A percentile compares a stretch with the other conserved stretches of the same genome.
Conservation (phyloP, 2,888 invertebrate species). For the Ormyrus labotus region DNA sequence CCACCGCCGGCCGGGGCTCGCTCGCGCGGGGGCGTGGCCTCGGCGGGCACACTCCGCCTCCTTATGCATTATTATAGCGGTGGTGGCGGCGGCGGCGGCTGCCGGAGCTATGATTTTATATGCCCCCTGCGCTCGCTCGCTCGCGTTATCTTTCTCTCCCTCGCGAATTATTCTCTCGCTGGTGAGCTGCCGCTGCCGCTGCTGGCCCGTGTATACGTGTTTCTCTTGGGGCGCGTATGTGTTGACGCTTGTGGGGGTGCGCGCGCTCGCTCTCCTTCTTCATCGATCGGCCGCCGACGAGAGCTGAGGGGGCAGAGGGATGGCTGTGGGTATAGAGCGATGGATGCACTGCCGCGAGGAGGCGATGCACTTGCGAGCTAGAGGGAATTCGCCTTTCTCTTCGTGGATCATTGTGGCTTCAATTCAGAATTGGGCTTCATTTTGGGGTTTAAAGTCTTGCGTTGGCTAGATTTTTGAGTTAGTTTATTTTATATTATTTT, state of each 20-base stretch:
- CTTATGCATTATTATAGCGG: constrained; percentile 75
- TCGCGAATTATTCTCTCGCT: constrained; percentile 28
- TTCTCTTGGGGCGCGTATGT: not conserved
- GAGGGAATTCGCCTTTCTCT: too few relatives aligned
- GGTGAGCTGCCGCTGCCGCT: not conserved
- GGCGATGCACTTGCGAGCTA: constrained; percentile 21
- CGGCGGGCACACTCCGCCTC: constrained; percentile 64
- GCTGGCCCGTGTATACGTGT: not conserved
- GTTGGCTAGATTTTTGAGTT: too few relatives aligned
- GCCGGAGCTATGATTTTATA: constrained; percentile 71
- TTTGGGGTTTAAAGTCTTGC: too few relatives aligned
- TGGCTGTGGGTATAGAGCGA: not conserved
- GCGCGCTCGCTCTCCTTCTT: constrained; percentile 45
- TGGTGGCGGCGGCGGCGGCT: not conserved
- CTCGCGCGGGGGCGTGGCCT: constrained; percentile 46
- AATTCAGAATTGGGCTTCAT: too few relatives aligned
- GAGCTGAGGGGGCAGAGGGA: not conserved
- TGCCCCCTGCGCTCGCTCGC: constrained; percentile 60
- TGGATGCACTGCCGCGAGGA: constrained; percentile 7
- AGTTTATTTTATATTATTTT: too few relatives aligned
- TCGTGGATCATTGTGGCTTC: too few relatives aligned
- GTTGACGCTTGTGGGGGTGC: constrained; percentile 20
- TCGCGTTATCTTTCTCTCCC: constrained; percentile 17
- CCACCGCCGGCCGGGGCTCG: constrained; percentile 25
- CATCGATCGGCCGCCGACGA: constrained; percentile 48